These are phyloP conservation scores for Nothobranchius kuhntae DNA, from an alignment of 2,113 vertebrate species.

Conservation along the genomic window DNA sequence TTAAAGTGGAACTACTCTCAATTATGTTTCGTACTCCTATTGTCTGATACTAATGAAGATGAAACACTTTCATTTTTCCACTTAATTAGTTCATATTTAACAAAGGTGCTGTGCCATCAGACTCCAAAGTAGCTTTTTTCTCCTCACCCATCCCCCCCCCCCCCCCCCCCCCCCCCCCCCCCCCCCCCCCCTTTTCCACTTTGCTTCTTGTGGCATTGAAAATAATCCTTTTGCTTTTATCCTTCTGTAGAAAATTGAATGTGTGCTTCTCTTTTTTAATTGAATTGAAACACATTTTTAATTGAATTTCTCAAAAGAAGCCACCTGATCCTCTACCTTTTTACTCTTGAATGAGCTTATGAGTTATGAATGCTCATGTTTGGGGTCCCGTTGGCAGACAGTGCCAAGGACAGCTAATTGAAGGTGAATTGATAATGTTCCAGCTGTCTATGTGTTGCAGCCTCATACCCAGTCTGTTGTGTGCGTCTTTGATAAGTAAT, in stretches of 20 bases:
- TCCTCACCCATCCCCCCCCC: neutral
- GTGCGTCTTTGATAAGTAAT: conserved; percentile 73
- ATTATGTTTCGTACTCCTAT: conserved; percentile 74
- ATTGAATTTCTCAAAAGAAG: conserved; percentile 60
- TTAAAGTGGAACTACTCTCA: conserved; percentile 77
- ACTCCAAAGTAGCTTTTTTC: conserved; percentile 41
- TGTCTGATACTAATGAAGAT: conserved; percentile 81
- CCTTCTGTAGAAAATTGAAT: conserved; percentile 29
- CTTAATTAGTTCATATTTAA: conserved; percentile 82
- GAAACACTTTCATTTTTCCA: conserved; percentile 78
- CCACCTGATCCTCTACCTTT: conserved; percentile 44
- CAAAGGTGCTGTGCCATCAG: conserved; percentile 73
- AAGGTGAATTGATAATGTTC: conserved; percentile 74
- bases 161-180: neutral
- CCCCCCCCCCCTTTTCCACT: neutral
- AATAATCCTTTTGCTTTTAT: conserved; percentile 68
- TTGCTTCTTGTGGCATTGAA: conserved; percentile 52
- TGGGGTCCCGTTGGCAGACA: conserved; percentile 45
- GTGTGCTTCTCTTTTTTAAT: conserved; percentile 1
- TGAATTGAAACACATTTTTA: conserved; percentile 35
- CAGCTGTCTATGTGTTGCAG: conserved; percentile 57
- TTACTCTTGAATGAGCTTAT: conserved; percentile 31
- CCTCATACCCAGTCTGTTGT: conserved; percentile 56
- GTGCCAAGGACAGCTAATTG: conserved; percentile 67
- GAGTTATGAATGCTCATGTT: conserved; percentile 32